Percentiles rank a stretch among this genome's conserved stretches.
These are phyloP conservation scores for Gadus macrocephalus DNA, from an alignment of 2,113 vertebrate genomes.

Conservation along the genomic window DNA sequence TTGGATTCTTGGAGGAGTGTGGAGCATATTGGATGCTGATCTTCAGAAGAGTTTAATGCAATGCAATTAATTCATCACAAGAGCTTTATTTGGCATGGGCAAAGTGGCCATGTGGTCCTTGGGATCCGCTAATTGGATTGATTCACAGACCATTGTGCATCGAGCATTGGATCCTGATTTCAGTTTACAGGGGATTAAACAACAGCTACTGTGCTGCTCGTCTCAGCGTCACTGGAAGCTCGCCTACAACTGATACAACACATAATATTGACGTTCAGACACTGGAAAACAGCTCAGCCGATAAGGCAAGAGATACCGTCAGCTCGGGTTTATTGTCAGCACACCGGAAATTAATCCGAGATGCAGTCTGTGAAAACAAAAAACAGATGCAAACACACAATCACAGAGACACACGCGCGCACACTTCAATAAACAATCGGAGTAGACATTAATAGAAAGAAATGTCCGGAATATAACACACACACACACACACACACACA, in stretches of 20 bases:
- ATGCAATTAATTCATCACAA: no score
- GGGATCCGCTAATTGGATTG: no score
- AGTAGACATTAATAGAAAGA: not conserved
- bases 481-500: slow-evolving; percentile 3
- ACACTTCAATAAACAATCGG: not conserved
- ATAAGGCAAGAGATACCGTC: slow-evolving; percentile 52
- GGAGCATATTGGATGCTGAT: not conserved
- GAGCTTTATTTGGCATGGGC: no score
- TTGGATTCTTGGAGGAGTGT: no score
- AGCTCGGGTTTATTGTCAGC: slow-evolving; percentile 39
- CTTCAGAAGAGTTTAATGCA: no score
- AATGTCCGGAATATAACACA: not conserved
- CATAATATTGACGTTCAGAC: slow-evolving; percentile 36
- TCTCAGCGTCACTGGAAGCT: slow-evolving; percentile 20
- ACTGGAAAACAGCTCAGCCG: slow-evolving; percentile 38
- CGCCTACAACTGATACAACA: slow-evolving; percentile 25
- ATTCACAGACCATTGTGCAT: slow-evolving; percentile 21
- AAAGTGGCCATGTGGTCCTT: no score
- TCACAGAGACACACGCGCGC: not conserved
- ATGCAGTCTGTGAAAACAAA: slow-evolving; percentile 40
- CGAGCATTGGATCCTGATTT: slow-evolving; percentile 24
- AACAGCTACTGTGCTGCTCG: slow-evolving; percentile 17
- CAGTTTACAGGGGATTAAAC: not conserved
- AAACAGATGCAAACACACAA: not conserved
- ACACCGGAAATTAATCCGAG: slow-evolving; percentile 58